Base-by-base conservation (phyloP, 1,140 invertebrate species). In the Drosophila saltans region DNA sequence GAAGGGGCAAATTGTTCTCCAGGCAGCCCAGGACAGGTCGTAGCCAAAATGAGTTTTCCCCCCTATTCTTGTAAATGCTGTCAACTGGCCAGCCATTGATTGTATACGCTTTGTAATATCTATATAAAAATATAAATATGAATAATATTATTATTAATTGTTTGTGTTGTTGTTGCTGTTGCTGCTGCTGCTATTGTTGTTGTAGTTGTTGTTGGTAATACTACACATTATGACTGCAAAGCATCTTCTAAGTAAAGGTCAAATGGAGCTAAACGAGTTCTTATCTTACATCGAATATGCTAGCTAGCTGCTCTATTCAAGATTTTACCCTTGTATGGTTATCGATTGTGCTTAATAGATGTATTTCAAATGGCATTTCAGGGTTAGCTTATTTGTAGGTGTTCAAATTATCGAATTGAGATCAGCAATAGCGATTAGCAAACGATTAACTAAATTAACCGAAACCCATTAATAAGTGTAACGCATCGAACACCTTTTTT, bases 71-170 rank as follows among this genome's bases (percentile, higher is more conserved):
- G 30, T 40, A 65, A 71, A 63, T 78, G 74, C 72, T 81, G 77
- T 30, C 78, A 52, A 9, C 59, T 28, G 33, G 5, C 11, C 9
- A 52, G 36, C 64, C 61, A 39, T 62, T 57, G 64, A 59, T 59
- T 67, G 10, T 59, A 28, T 73, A 66, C 36, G 67, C 41, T 70
- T 75, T 65, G 67, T 59, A 68, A 67, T 69, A 36, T 36, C 0
- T 36, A 36, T 36, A 36, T 36, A 36, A 1, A 36, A 4, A 36
- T 36, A 36, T 36, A 68, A 80, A 75, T 75, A 75, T 69, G 58
- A 39, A 72, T 78, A 72, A 70, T 86, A 86, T 72, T 75, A 67
- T 74, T 45, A 65, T 72, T 66, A 67, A 68, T 62, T 75, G 59
- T 40, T 69, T 30, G 4, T 4, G 72, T 66, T 74, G 61, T 62